These are phyloP conservation scores for Reticulitermes speratus DNA, from an alignment of 1,140 invertebrate genomes.

Conservation along the genomic window DNA sequence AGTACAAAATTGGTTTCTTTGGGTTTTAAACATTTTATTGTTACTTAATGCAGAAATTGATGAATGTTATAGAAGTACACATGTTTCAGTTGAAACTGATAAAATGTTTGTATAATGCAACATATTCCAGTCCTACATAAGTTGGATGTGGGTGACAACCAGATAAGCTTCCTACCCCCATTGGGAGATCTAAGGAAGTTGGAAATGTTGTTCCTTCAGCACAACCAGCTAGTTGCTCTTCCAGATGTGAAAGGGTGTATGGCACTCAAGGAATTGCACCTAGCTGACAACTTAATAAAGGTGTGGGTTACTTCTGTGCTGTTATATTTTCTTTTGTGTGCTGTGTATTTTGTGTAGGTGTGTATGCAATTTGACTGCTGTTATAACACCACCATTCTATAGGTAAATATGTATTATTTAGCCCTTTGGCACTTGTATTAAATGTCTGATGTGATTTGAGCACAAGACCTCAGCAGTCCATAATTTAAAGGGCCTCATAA, in stretches of 20 bases:
- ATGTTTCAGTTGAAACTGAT: too few species aligned
- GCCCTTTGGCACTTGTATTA: not conserved
- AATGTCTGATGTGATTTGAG: too few species aligned
- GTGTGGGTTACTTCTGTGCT: constrained; percentile 48
- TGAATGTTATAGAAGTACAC: too few species aligned
- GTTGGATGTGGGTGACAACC: constrained; percentile 61
- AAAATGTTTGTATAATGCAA: not conserved
- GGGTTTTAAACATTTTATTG: too few species aligned
- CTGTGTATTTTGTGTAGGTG: not conserved
- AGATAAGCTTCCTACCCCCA: constrained; percentile 63
- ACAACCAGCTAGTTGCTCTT: constrained; percentile 67
- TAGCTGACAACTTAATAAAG: constrained; percentile 77
- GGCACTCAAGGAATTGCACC: constrained; percentile 68
- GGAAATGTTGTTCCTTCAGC: constrained; percentile 74
- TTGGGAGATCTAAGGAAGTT: constrained; percentile 78
- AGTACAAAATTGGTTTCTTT: too few species aligned
- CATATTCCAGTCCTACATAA: constrained; percentile 52
- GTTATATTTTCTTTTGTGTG: not conserved
- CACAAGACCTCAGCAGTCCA: too few species aligned
- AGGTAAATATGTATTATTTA: not conserved
- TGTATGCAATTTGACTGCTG: not conserved
- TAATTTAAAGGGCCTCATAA: too few species aligned
- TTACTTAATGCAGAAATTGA: too few species aligned
- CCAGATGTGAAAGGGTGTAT: constrained; percentile 68
- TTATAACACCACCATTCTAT: not conserved